phyloP scores from a whole-genome alignment of 2,797 vertebrate genomes.

The Amphiprion clarkii region DNA sequence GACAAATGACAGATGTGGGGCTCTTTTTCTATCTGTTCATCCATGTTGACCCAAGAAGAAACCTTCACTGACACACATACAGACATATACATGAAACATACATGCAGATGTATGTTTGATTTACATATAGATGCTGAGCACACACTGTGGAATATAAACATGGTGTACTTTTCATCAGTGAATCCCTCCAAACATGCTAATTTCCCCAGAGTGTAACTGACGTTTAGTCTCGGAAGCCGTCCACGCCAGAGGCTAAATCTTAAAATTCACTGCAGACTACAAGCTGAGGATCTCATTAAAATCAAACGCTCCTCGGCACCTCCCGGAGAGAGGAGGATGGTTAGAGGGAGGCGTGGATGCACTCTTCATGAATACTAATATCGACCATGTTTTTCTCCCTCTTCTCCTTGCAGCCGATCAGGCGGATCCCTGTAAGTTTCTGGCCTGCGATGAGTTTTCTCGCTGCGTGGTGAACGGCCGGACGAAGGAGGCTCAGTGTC shows the following conservation, averaged over 20 bases:
- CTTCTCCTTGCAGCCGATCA: slow-evolving; percentile 85
- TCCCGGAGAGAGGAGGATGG: slow-evolving; percentile 28
- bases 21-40: no score
- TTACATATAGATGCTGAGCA: slow-evolving; percentile 5
- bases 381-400: not conserved
- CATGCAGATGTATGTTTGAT: not conserved
- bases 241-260: slow-evolving; percentile 31
- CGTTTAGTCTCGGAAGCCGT: slow-evolving; percentile 32
- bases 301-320: slow-evolving; percentile 41
- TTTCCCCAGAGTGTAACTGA: slow-evolving; percentile 36
- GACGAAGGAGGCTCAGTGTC: slow-evolving; percentile 87
- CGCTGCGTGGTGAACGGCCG: slow-evolving; percentile 83
- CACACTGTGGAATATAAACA: slow-evolving; percentile 1
- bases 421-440: slow-evolving; percentile 92
- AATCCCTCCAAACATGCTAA: slow-evolving; percentile 9
- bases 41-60: not conserved
- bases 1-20: no score
- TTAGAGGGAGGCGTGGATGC: not conserved
- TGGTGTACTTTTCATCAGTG: not conserved
- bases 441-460: slow-evolving; percentile 89
- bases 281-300: slow-evolving; percentile 65
- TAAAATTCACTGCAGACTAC: slow-evolving; percentile 46
- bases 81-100: no score
- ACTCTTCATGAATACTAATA: slow-evolving; percentile 48
- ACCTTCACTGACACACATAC: not conserved